phyloP scores from a whole-genome alignment of 2,888 invertebrate species.

The Athetis lepigone region DNA sequence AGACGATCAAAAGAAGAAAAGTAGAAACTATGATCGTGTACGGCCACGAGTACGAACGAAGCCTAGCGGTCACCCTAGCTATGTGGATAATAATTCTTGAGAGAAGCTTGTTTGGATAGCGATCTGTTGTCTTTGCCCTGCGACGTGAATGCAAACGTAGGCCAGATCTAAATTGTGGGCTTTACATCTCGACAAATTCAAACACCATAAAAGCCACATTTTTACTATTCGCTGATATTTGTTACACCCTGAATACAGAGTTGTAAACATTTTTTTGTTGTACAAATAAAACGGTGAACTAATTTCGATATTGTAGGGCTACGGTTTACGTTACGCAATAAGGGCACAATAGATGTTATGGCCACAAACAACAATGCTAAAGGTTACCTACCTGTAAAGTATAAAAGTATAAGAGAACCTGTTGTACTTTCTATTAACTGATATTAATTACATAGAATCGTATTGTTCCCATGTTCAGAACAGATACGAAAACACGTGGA shows the following conservation, averaged over 20 bases:
- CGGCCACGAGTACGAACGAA: no score
- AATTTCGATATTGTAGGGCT: slow-evolving; percentile 31
- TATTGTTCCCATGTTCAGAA: slow-evolving; percentile 1
- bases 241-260: neutral
- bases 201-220: neutral
- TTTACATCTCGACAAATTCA: neutral
- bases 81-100: slow-evolving; percentile 10
- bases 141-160: neutral
- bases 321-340: slow-evolving; percentile 33
- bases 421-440: slow-evolving; percentile 10
- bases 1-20: no score
- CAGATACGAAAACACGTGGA: neutral
- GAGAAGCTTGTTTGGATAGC: slow-evolving; percentile 20
- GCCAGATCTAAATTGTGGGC: slow-evolving; percentile 2
- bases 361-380: slow-evolving; percentile 27
- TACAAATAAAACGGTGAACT: slow-evolving; percentile 34
- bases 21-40: no score
- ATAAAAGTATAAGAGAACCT: slow-evolving; percentile 13
- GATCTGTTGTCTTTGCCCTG: slow-evolving; percentile 6
- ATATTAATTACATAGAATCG: slow-evolving; percentile 33
- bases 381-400: slow-evolving; percentile 22
- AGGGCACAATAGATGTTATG: slow-evolving; percentile 41
- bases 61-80: neutral
- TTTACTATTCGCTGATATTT: no score
- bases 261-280: slow-evolving; percentile 1